Evolutionary conservation across 2,113 vertebrate genomes (phyloP), one percentile per base, ranked within the genome.

Genomic region (Sitta europaea): DNA sequence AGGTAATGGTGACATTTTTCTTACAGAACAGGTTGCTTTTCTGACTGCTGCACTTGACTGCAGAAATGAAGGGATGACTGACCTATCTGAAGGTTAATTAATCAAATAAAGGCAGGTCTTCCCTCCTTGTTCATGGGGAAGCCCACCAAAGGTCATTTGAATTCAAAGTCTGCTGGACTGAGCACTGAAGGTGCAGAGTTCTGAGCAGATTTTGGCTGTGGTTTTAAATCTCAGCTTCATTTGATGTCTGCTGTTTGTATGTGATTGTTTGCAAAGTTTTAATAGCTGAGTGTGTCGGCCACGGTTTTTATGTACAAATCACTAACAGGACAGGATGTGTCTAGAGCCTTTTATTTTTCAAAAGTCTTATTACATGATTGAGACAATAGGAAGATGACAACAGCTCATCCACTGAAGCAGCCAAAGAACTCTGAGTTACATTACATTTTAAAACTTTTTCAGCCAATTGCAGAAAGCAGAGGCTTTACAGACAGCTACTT

Each of bases 41-140:
- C 86, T 71, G 33, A 66, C 92, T 90, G 90, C 92, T 94, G 50
- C 88, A 86, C 42, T 86, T 33, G 25, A 74, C 75, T 79, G 71
- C 66, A 75, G 73, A 93, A 96, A 91, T 62, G n/a, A 96, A 88
- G 54, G 71, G 67, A 57, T 92, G 81, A 91, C 45, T 92, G 92
- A 95, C 75, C 82, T 88, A 86, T 82, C 38, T 33, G 35, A 90
- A 97, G 67, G 85, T 94, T 97, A 96, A 96, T 97, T 96, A 95
- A 31, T 45, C 14, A 76, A 77, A 79, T n/a, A 74, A 93, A 91
- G 50, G 48, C 40, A 84, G 38, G 57, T 81, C 72, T 95, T 79
- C 48, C 31, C 31, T 72, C 12, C 25, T 68, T 59, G 4, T 10
- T 74, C 50, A n/a, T 38, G 19, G 17, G 35, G 16, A 51, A 91